These are phyloP conservation scores for Apodemus speciosus DNA, from an alignment of 2,113 vertebrate genomes.

Conservation along the genomic window DNA sequence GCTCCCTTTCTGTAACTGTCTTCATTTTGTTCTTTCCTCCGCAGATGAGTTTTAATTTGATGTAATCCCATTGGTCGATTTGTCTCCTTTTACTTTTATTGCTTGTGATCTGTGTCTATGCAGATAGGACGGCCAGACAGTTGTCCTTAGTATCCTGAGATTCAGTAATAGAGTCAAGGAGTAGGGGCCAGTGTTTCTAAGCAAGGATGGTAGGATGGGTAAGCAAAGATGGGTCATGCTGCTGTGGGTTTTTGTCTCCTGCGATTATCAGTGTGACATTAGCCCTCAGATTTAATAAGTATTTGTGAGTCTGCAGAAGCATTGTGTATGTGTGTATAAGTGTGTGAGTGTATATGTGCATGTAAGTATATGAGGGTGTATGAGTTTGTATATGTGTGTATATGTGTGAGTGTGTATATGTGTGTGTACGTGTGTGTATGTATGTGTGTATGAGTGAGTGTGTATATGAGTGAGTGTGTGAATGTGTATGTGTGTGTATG, in stretches of 20 bases:
- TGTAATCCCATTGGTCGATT: neutral
- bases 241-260: neutral
- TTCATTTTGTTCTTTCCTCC: neutral
- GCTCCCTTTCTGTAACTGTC: neutral
- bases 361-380: neutral
- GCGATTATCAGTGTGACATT: neutral
- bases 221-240: neutral
- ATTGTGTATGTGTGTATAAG: neutral
- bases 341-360: neutral
- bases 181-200: slow-evolving; percentile 27
- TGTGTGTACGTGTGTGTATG: neutral
- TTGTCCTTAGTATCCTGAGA: slow-evolving; percentile 11
- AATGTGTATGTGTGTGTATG: neutral
- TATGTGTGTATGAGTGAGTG: too few relatives aligned
- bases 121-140: neutral
- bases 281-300: slow-evolving; percentile 20
- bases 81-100: neutral
- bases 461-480: neutral
- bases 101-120: neutral
- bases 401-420: neutral
- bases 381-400: too few relatives aligned
- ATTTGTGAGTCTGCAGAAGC: slow-evolving; percentile 23
- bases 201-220: neutral
- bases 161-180: neutral
- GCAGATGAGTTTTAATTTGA: neutral